Evolutionary conservation across 2,113 vertebrate genomes (phyloP).

Genomic region (Petromus typicus): DNA sequence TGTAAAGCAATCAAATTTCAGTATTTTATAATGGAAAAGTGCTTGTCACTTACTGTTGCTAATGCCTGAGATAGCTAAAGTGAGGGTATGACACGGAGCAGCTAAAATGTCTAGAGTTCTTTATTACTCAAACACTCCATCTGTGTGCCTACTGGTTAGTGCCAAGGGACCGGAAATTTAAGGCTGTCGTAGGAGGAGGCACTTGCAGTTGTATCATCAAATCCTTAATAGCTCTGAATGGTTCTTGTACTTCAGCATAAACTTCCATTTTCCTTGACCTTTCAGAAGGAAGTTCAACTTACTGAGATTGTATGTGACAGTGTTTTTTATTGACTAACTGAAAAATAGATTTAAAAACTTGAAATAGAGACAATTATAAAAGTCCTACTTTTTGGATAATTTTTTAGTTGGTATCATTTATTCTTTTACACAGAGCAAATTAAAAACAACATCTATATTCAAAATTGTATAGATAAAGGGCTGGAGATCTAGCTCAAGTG

Average conservation of each 20-base stretch:
- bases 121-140: conserved; percentile 73
- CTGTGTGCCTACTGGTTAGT: conserved; percentile 48
- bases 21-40: conserved; percentile 72
- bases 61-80: conserved; percentile 61
- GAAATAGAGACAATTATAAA: neutral
- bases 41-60: conserved; percentile 68
- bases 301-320: conserved; percentile 46
- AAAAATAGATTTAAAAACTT: conserved; percentile 11
- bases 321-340: neutral
- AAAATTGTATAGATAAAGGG: neutral
- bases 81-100: conserved; percentile 38
- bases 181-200: conserved; percentile 66
- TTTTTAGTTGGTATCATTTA: neutral
- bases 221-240: conserved; percentile 65
- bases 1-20: conserved; percentile 70
- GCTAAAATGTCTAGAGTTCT: conserved; percentile 53
- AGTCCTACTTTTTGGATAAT: neutral
- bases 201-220: conserved; percentile 59
- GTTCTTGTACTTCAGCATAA: conserved; percentile 46
- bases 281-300: conserved; percentile 66
- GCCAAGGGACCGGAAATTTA: conserved; percentile 69
- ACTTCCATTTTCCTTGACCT: conserved; percentile 73
- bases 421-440: conserved; percentile 33
- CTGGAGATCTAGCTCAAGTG: too few species aligned
- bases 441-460: neutral